A percentile compares a stretch with the other conserved stretches of the same genome.
These are phyloP conservation scores for Actinopyga echinites DNA, from an alignment of 53 echinoderm and acorn worm species.

Conservation along the genomic window DNA sequence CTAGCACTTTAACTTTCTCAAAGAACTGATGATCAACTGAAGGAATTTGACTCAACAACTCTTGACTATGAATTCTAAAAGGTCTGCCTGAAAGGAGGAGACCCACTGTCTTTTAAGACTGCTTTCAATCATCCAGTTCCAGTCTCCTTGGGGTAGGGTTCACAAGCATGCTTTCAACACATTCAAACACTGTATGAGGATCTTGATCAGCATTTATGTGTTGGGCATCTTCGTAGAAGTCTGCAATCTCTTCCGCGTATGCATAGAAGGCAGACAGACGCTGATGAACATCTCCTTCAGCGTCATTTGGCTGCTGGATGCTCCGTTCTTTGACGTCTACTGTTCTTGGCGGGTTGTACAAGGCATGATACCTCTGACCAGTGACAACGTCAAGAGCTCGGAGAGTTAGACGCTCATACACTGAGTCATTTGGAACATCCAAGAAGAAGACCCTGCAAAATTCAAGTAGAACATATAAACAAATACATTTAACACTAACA, in stretches of 20 bases:
- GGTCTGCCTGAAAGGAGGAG: neutral
- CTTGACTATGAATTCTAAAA: neutral
- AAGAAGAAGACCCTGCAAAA: slow-evolving; percentile 85
- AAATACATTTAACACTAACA: too few species aligned
- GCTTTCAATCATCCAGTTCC: slow-evolving; percentile 58
- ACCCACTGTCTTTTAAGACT: neutral
- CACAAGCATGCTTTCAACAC: slow-evolving; percentile 94
- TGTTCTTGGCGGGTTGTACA: slow-evolving; percentile 95
- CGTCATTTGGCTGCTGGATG: slow-evolving; percentile 73
- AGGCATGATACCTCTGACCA: slow-evolving; percentile 83
- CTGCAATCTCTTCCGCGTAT: slow-evolving; percentile 92
- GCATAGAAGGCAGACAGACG: slow-evolving; percentile 86
- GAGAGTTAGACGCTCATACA: slow-evolving; percentile 90
- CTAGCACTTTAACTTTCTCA: too few species aligned
- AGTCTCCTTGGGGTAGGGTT: slow-evolving; percentile 81
- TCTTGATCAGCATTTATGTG: slow-evolving; percentile 98
- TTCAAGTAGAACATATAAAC: too few species aligned
- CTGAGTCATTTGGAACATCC: slow-evolving; percentile 97
- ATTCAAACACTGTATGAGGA: slow-evolving; percentile 97
- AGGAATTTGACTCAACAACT: too few species aligned
- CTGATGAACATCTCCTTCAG: slow-evolving; percentile 70
- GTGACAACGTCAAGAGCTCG: slow-evolving; percentile 86
- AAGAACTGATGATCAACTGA: too few species aligned
- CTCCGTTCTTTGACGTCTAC: slow-evolving; percentile 80
- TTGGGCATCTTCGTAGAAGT: slow-evolving; percentile 89